Evolutionary conservation across 2,888 invertebrate species (phyloP).

Genomic region (Criorhina ranunculi): DNA sequence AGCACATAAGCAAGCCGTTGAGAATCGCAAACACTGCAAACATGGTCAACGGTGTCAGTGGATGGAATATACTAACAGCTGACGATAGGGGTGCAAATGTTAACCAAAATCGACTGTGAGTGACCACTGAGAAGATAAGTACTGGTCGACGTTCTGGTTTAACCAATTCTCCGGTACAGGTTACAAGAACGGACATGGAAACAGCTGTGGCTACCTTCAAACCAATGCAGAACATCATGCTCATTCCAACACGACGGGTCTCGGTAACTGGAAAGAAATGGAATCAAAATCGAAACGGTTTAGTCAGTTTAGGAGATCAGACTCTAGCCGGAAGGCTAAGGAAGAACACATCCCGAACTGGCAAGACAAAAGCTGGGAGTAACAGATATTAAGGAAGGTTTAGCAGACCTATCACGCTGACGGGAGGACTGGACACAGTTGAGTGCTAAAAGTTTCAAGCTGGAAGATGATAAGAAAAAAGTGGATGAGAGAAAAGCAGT

Average conservation of each 20-base stretch:
- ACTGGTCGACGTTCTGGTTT: conserved; percentile 79
- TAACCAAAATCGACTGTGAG: conserved; percentile 81
- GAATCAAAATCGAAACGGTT: conserved; percentile 11
- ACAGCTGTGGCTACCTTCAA: conserved; percentile 83
- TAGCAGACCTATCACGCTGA: too few relatives aligned
- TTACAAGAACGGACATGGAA: conserved; percentile 82
- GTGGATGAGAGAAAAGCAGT: too few relatives aligned
- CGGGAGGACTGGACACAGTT: too few relatives aligned
- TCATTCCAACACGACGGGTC: conserved; percentile 81
- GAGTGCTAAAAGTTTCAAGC: too few relatives aligned
- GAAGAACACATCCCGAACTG: too few relatives aligned
- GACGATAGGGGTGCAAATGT: conserved; percentile 81
- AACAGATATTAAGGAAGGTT: too few relatives aligned
- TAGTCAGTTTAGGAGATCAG: too few relatives aligned
- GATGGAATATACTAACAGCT: conserved; percentile 80
- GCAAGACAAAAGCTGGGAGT: too few relatives aligned
- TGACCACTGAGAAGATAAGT: conserved; percentile 81
- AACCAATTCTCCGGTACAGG: conserved; percentile 84
- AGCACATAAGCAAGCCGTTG: conserved; percentile 81
- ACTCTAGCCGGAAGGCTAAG: too few relatives aligned
- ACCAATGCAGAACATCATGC: conserved; percentile 82
- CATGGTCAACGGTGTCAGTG: conserved; percentile 81
- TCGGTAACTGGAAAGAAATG: conserved; percentile 77
- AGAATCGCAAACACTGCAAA: conserved; percentile 81
- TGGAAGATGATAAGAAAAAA: too few relatives aligned